Percentiles rank a stretch among this genome's conserved stretches.
Conservation (phyloP, 2,113 vertebrate species). For the Amphiprion ocellaris region DNA sequence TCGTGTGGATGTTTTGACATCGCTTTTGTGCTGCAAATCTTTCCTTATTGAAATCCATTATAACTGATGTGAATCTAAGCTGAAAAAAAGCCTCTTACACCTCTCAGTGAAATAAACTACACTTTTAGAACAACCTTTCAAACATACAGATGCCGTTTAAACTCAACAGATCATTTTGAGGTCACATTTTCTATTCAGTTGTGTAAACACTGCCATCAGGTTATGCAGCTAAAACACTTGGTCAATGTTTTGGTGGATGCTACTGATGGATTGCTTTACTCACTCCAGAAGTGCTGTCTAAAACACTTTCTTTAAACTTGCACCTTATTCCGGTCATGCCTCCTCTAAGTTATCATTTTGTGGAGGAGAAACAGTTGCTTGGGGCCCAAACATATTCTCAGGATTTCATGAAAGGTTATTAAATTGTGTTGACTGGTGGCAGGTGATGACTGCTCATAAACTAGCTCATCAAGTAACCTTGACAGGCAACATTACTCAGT, state of each 20-base stretch:
- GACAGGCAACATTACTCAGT: neutral
- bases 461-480: constrained; percentile 13
- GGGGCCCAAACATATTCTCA: neutral
- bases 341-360: neutral
- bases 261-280: neutral
- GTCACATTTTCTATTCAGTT: neutral
- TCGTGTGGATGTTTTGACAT: constrained; percentile 2
- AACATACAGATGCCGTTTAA: neutral
- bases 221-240: neutral
- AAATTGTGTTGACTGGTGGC: neutral
- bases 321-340: neutral
- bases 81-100: neutral
- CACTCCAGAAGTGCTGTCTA: neutral
- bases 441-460: constrained; percentile 21
- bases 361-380: neutral
- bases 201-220: neutral
- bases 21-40: neutral
- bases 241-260: neutral
- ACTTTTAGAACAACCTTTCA: constrained; percentile 5
- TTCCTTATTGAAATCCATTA: constrained; percentile 18
- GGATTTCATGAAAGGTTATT: constrained; percentile 7
- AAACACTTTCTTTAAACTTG: neutral
- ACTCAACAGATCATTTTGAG: neutral
- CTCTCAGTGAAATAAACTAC: neutral
- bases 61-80: neutral